Percentiles rank a stretch among this genome's conserved stretches.
Evolutionary conservation across 1,140 invertebrate species (phyloP).

Genomic region (Camponotus pennsylvanicus): DNA sequence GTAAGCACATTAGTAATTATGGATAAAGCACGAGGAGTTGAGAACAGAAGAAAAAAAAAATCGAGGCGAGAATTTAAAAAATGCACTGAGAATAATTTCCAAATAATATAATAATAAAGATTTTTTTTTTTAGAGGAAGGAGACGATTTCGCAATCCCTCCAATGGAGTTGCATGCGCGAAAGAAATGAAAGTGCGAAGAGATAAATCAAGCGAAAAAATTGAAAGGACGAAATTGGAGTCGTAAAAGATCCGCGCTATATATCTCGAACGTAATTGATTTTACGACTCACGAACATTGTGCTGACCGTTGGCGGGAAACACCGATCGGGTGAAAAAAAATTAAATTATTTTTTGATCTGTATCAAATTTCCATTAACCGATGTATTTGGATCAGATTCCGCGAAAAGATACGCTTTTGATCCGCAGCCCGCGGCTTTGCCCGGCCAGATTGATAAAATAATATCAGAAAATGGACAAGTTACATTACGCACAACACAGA

Average conservation of each 20-base stretch:
- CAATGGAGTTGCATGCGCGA: background rate
- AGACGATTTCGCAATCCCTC: background rate
- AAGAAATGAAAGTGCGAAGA: background rate
- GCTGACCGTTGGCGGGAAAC: slow-evolving; percentile 24
- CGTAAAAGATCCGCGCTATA: slow-evolving; percentile 29
- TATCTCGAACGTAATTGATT: slow-evolving; percentile 56
- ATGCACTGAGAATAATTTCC: too few species aligned
- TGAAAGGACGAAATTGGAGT: slow-evolving; percentile 34
- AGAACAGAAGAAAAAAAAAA: background rate
- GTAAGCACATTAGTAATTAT: slow-evolving; percentile 69
- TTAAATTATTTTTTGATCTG: slow-evolving; percentile 57
- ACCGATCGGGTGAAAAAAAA: background rate
- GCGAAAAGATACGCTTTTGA: slow-evolving; percentile 41
- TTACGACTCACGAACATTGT: slow-evolving; percentile 28
- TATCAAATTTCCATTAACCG: slow-evolving; percentile 58
- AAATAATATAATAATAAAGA: too few species aligned
- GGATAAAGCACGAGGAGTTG: background rate
- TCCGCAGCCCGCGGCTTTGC: slow-evolving; percentile 5
- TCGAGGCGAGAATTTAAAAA: background rate
- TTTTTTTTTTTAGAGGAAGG: background rate
- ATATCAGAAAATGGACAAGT: slow-evolving; percentile 16
- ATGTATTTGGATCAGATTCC: slow-evolving; percentile 50
- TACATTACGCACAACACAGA: background rate
- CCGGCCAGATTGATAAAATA: slow-evolving; percentile 42
- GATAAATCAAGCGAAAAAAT: slow-evolving; percentile 46